Conservation (phyloP, 1,140 invertebrate species). For the Contarinia nasturtii region DNA sequence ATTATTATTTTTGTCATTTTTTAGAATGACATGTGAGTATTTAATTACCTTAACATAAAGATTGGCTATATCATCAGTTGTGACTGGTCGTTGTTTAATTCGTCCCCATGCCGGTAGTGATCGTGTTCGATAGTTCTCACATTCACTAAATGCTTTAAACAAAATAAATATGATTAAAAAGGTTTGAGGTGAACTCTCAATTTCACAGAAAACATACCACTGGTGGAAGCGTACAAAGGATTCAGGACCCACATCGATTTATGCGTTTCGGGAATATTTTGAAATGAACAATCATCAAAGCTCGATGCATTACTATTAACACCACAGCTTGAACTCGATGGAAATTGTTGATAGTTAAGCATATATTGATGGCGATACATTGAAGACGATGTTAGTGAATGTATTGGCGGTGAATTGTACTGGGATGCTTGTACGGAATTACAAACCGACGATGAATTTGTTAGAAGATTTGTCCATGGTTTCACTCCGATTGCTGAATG, state of each 20-base stretch:
- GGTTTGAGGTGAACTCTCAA: background rate
- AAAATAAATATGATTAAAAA: background rate
- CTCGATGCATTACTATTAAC: background rate
- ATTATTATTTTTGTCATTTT: too few relatives aligned
- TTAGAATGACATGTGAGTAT: background rate
- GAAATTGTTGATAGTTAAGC: background rate
- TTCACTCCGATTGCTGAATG: background rate
- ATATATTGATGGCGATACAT: background rate
- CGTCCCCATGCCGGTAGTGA: constrained; percentile 46
- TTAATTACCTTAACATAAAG: constrained; percentile 43
- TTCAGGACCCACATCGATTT: constrained; percentile 5
- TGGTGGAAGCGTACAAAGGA: constrained; percentile 38
- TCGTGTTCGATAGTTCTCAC: constrained; percentile 36
- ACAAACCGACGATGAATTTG: background rate
- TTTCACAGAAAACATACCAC: constrained; percentile 28
- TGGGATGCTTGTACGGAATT: too few relatives aligned
- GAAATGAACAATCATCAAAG: background rate
- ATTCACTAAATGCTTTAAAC: constrained; percentile 31
- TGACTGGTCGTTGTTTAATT: constrained; percentile 34
- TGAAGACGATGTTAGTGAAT: background rate
- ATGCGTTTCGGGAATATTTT: constrained; percentile 3
- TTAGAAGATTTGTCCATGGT: background rate
- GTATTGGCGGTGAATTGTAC: background rate
- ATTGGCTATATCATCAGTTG: constrained; percentile 45
- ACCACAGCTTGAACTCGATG: background rate